Evolutionary conservation across 30 jellyfish, hydroid and myxozoan genomes (phyloP).

Genomic region (Cassiopea xamachana): DNA sequence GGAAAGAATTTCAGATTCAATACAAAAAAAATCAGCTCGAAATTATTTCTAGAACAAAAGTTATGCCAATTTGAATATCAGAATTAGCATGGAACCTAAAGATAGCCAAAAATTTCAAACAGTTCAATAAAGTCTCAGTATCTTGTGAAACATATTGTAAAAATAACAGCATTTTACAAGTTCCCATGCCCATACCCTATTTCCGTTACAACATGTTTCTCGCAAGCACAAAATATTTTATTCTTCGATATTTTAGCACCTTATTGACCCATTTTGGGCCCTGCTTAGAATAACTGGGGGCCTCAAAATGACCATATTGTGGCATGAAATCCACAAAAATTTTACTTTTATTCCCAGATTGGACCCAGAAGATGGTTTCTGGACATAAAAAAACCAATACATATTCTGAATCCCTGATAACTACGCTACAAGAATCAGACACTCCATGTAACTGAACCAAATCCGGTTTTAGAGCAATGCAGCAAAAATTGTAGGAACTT

Average conservation of each 20-base stretch:
- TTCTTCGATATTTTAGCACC: not conserved
- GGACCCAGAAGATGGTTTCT: not conserved
- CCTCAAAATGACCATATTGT: not conserved
- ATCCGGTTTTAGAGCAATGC: not conserved
- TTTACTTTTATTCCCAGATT: not conserved
- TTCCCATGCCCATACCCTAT: not conserved
- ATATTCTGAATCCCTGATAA: not conserved
- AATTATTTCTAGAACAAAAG: not conserved
- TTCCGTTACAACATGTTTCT: not conserved
- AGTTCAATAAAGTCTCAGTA: not conserved
- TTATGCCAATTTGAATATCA: not conserved
- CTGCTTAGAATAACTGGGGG: not conserved
- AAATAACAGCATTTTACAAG: not conserved
- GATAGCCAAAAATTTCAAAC: not conserved
- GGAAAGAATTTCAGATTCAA: not conserved
- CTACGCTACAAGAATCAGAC: not conserved
- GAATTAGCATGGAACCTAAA: not conserved
- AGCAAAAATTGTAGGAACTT: not conserved
- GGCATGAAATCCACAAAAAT: not conserved
- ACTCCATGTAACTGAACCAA: not conserved
- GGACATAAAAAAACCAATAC: not conserved
- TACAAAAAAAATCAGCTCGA: not conserved
- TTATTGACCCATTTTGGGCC: not conserved
- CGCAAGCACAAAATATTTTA: not conserved
- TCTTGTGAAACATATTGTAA: not conserved